A percentile compares a stretch with the other conserved stretches of the same genome.
These are phyloP conservation scores for Polietes domitor DNA, from an alignment of 2,888 invertebrate species.

Conservation along the genomic window DNA sequence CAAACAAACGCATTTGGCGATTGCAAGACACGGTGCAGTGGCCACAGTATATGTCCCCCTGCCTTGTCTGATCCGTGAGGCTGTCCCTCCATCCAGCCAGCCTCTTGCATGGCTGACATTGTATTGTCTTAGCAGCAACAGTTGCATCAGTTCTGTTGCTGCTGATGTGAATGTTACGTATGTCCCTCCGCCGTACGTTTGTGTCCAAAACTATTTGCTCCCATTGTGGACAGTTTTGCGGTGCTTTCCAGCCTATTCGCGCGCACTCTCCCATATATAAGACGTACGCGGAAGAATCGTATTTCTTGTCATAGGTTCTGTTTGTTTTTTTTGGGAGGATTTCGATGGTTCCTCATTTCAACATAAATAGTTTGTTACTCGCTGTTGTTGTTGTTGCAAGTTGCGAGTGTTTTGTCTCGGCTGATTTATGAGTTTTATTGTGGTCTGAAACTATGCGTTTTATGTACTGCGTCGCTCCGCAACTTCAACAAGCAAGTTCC, in stretches of 20 bases:
- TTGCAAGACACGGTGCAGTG: not conserved
- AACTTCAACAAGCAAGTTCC: slow-evolving; percentile 41
- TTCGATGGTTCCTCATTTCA: slow-evolving; percentile 35
- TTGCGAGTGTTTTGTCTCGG: slow-evolving; percentile 69
- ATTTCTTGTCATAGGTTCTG: slow-evolving; percentile 27
- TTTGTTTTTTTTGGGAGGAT: slow-evolving; percentile 2
- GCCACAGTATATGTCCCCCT: not conserved
- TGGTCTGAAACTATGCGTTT: slow-evolving; percentile 66
- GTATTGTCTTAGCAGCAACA: slow-evolving; percentile 53
- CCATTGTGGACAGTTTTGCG: slow-evolving; percentile 65
- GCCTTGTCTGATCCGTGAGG: not conserved
- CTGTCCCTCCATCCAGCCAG: slow-evolving; percentile 28
- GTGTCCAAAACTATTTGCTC: slow-evolving; percentile 67
- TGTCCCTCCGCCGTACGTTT: slow-evolving; percentile 43
- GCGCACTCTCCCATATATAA: slow-evolving; percentile 25
- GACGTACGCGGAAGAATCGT: slow-evolving; percentile 64
- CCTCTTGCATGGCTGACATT: slow-evolving; percentile 46
- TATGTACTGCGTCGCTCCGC: slow-evolving; percentile 63
- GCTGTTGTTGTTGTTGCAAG: slow-evolving; percentile 50
- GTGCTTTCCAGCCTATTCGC: slow-evolving; percentile 19
- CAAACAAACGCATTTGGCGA: too few relatives aligned
- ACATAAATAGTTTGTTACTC: slow-evolving; percentile 35
- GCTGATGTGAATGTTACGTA: slow-evolving; percentile 42
- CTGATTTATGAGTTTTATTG: slow-evolving; percentile 71
- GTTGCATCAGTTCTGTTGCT: slow-evolving; percentile 39